Evolutionary conservation across 1,140 invertebrate species (phyloP).

Genomic region (Eriosoma lanigerum): DNA sequence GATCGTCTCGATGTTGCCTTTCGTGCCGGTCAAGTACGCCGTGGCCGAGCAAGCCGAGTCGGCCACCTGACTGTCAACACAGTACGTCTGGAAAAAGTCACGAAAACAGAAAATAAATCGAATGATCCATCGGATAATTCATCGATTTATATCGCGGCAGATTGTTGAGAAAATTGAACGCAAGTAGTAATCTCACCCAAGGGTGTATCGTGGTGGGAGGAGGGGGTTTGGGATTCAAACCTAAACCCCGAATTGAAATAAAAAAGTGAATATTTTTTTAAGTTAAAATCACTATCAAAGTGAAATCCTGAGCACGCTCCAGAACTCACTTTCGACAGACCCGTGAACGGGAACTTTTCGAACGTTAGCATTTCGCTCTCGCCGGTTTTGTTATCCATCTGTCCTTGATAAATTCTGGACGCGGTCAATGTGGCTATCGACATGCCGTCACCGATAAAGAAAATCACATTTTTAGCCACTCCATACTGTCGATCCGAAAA

Average conservation of each 20-base stretch:
- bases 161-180: too few relatives aligned
- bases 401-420: conserved; percentile 65
- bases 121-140: too few relatives aligned
- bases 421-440: conserved; percentile 69
- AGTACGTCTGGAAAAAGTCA: conserved; percentile 76
- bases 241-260: too few relatives aligned
- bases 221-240: too few relatives aligned
- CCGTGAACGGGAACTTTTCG: conserved; percentile 62
- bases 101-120: not conserved
- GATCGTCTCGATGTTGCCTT: conserved; percentile 72
- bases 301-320: too few relatives aligned
- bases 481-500: conserved; percentile 58
- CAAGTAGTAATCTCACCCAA: too few relatives aligned
- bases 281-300: too few relatives aligned
- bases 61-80: conserved; percentile 76
- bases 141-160: too few relatives aligned
- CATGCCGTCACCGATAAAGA: conserved; percentile 77
- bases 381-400: conserved; percentile 62
- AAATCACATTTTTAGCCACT: conserved; percentile 68
- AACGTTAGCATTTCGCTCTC: conserved; percentile 62
- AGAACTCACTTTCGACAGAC: conserved; percentile 57
- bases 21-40: conserved; percentile 79
- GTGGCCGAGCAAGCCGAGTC: conserved; percentile 83
- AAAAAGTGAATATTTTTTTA: too few relatives aligned
- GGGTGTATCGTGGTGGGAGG: too few relatives aligned